Evolutionary conservation across 1,140 invertebrate species (phyloP).

Genomic region (Metaphire vulgaris): DNA sequence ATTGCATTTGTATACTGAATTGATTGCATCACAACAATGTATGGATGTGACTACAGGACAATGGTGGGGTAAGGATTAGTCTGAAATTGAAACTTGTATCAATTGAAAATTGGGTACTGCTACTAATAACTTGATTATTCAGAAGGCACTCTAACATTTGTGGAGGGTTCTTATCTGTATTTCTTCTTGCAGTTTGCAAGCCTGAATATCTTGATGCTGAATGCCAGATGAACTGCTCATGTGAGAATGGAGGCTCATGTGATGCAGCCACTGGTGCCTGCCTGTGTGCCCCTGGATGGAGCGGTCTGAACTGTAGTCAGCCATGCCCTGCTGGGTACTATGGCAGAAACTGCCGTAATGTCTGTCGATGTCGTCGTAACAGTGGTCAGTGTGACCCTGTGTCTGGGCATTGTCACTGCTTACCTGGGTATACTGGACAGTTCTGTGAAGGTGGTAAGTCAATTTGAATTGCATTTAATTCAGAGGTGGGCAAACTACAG

Average conservation of each 20-base stretch:
- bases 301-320: background rate
- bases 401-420: conserved; percentile 77
- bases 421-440: conserved; percentile 63
- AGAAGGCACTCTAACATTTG: too few relatives aligned
- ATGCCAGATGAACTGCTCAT: conserved; percentile 40
- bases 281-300: background rate
- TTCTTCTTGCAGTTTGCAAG: conserved; percentile 54
- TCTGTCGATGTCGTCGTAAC: background rate
- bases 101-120: too few relatives aligned
- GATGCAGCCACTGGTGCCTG: background rate
- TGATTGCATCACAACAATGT: too few relatives aligned
- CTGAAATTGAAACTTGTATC: too few relatives aligned
- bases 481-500: too few relatives aligned
- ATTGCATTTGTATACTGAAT: too few relatives aligned
- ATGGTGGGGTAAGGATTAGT: too few relatives aligned
- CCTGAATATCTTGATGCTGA: conserved; percentile 35
- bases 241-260: conserved; percentile 34
- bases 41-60: too few relatives aligned
- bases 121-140: too few relatives aligned
- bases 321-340: background rate
- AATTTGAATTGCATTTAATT: background rate
- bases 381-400: conserved; percentile 64
- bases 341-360: background rate
- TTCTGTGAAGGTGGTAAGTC: conserved; percentile 30
- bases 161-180: background rate